These are phyloP conservation scores for Azemiops feae DNA, from an alignment of 2,113 vertebrate species.

Conservation along the genomic window DNA sequence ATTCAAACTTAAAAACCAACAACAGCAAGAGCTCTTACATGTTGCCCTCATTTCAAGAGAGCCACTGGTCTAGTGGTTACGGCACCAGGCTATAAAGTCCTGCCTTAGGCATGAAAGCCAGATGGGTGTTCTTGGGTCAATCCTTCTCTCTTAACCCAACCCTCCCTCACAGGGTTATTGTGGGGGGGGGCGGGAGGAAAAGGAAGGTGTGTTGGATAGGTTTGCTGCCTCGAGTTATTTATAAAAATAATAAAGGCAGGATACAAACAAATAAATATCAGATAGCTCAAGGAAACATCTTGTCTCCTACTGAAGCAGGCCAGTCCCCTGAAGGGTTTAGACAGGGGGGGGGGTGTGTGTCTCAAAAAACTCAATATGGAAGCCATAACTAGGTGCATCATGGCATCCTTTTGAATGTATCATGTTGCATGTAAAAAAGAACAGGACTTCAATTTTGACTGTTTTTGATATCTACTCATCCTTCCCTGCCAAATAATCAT, in stretches of 20 bases:
- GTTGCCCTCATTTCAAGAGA: slow-evolving; percentile 60
- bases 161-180: neutral
- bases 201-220: neutral
- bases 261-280: slow-evolving; percentile 32
- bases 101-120: neutral
- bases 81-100: neutral
- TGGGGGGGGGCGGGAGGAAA: neutral
- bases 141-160: neutral
- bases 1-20: slow-evolving; percentile 21
- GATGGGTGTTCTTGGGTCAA: neutral
- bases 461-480: neutral
- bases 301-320: slow-evolving; percentile 47
- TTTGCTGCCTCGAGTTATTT: neutral
- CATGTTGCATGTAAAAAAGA: neutral
- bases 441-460: neutral
- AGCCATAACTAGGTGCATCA: neutral
- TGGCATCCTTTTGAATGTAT: neutral
- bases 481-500: neutral
- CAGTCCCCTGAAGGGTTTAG: slow-evolving; percentile 32
- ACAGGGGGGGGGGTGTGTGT: fast-evolving
- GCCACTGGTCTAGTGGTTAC: neutral
- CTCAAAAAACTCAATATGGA: neutral
- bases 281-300: slow-evolving; percentile 43
- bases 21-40: slow-evolving; percentile 65
- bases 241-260: neutral